Percentiles rank a stretch among this genome's conserved stretches.
phyloP scores from a whole-genome alignment of 1,140 invertebrate genomes.

The Hermetia illucens region DNA sequence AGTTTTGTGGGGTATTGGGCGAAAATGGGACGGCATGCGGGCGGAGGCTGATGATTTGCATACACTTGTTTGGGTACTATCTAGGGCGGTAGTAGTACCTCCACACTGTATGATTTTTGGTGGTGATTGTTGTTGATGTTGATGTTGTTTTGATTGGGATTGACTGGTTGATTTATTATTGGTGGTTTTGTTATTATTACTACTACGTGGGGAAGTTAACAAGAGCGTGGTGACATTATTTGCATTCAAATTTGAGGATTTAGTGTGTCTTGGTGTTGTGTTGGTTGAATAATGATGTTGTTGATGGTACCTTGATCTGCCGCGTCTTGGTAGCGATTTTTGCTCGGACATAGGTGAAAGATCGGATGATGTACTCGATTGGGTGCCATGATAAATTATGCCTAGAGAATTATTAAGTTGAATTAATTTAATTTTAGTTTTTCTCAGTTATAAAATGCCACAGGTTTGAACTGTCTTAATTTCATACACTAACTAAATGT shows the following conservation, averaged over 20 bases:
- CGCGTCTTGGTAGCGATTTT: constrained; percentile 54
- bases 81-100: constrained; percentile 16
- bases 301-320: constrained; percentile 47
- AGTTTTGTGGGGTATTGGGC: constrained; percentile 29
- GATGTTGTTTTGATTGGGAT: no score
- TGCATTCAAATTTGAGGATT: constrained; percentile 6
- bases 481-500: no score
- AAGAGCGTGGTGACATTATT: constrained; percentile 2
- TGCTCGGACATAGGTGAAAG: constrained; percentile 63
- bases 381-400: constrained; percentile 59
- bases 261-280: constrained; percentile 32
- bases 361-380: constrained; percentile 61
- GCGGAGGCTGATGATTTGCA: constrained; percentile 8
- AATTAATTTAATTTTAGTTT: no score
- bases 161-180: constrained; percentile 12
- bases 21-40: constrained; percentile 29
- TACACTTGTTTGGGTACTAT: constrained; percentile 16
- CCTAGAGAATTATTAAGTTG: no score
- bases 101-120: constrained; percentile 1
- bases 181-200: constrained; percentile 15
- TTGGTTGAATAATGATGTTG: constrained; percentile 33
- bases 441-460: no score
- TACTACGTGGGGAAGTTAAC: constrained; percentile 12
- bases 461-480: no score
- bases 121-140: no score